These are phyloP conservation scores for Tetanocera ferruginea DNA, from an alignment of 2,888 invertebrate genomes.

Conservation along the genomic window DNA sequence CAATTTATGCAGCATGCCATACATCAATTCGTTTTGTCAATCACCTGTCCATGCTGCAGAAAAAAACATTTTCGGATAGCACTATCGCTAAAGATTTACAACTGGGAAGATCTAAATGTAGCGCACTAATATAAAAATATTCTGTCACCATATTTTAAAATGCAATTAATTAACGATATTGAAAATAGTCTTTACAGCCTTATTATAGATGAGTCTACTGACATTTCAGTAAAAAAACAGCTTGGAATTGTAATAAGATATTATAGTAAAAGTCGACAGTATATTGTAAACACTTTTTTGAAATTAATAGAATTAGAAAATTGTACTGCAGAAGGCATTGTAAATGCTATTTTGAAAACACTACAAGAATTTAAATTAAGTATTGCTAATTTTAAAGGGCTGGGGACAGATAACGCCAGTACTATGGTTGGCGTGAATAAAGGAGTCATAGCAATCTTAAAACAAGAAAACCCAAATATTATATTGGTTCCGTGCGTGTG, in stretches of 20 bases:
- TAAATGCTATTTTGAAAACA: conserved; percentile 24
- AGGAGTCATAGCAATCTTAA: conserved; percentile 26
- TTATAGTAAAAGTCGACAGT: conserved; percentile 31
- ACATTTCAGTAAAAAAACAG: conserved; percentile 39
- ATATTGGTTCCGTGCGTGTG: conserved; percentile 39
- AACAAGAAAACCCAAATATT: conserved; percentile 24
- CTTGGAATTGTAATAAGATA: conserved; percentile 39
- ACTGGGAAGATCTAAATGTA: not conserved
- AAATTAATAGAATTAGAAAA: conserved; percentile 32
- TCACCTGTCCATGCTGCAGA: conserved; percentile 18
- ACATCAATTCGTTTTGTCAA: conserved; percentile 17
- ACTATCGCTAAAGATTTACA: conserved; percentile 12
- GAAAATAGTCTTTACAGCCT: conserved; percentile 10
- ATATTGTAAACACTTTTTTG: conserved; percentile 41
- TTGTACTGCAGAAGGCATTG: conserved; percentile 22
- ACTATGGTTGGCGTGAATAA: conserved; percentile 25
- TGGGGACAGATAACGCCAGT: conserved; percentile 39
- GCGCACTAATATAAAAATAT: no score
- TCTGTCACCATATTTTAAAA: conserved; percentile 6
- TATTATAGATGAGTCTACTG: conserved; percentile 40
- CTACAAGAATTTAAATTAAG: conserved; percentile 28
- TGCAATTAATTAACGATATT: conserved; percentile 15
- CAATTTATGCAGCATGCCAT: conserved; percentile 29
- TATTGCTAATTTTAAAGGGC: conserved; percentile 29
- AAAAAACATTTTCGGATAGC: conserved; percentile 25